Percentiles rank a stretch among this genome's conserved stretches.
These are phyloP conservation scores for Atta texana DNA, from an alignment of 1,140 invertebrate genomes.

Conservation along the genomic window DNA sequence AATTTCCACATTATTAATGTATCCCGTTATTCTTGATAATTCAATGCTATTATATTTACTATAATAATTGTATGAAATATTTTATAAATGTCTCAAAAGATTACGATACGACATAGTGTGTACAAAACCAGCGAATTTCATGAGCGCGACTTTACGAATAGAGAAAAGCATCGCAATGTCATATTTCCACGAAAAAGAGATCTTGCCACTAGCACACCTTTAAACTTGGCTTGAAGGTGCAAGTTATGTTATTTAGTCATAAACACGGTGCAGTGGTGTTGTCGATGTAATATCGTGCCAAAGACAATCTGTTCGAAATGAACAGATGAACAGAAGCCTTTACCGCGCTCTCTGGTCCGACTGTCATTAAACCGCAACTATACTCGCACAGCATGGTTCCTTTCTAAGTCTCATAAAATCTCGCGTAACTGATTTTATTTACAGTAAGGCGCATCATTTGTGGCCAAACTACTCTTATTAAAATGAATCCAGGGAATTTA, in stretches of 20 bases:
- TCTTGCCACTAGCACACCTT: background rate
- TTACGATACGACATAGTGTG: background rate
- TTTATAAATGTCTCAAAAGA: background rate
- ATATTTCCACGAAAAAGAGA: background rate
- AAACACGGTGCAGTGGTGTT: constrained; percentile 46
- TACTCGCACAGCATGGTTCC: constrained; percentile 4
- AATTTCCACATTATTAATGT: constrained; percentile 3
- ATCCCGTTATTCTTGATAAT: constrained; percentile 5
- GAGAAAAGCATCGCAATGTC: constrained; percentile 8
- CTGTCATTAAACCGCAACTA: background rate
- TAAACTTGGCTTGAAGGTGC: constrained; percentile 31
- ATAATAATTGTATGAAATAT: background rate
- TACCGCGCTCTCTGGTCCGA: constrained; percentile 4
- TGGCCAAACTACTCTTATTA: background rate
- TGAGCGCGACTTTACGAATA: constrained; percentile 15
- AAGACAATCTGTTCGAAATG: constrained; percentile 46
- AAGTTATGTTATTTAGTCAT: constrained; percentile 54
- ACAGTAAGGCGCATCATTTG: background rate
- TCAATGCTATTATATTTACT: constrained; percentile 3
- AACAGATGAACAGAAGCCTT: too few relatives aligned
- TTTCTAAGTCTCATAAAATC: constrained; percentile 11
- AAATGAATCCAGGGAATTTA: background rate
- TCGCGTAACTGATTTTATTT: constrained; percentile 33
- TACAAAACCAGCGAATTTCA: background rate
- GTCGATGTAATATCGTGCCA: constrained; percentile 41